Evolutionary conservation across 2,888 invertebrate species (phyloP).

Genomic region (Schizotus pectinicornis): DNA sequence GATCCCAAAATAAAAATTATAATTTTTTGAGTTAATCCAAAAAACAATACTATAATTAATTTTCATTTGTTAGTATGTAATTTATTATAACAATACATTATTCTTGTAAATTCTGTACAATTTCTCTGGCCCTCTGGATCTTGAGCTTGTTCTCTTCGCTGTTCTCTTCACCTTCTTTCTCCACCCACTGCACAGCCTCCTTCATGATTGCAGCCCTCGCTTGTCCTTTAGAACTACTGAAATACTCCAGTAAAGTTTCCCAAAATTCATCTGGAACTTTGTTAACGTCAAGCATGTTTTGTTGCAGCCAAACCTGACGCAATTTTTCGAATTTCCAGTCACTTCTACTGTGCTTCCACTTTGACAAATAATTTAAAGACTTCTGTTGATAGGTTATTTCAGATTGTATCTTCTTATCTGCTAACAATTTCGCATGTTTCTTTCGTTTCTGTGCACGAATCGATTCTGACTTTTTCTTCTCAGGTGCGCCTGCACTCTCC

Average conservation of each 20-base stretch:
- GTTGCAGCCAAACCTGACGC: slow-evolving; percentile 77
- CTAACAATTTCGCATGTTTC: slow-evolving; percentile 65
- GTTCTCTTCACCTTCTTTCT: slow-evolving; percentile 64
- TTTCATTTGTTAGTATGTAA: too few species aligned
- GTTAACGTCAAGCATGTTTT: slow-evolving; percentile 68
- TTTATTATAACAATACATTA: too few species aligned
- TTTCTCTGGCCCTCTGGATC: slow-evolving; percentile 68
- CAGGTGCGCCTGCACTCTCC: slow-evolving; percentile 41
- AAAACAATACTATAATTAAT: slow-evolving; percentile 1
- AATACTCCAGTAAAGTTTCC: slow-evolving; percentile 72
- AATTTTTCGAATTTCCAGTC: slow-evolving; percentile 85
- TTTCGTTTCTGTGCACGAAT: slow-evolving; percentile 71
- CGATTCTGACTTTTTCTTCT: slow-evolving; percentile 59
- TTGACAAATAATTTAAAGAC: slow-evolving; percentile 70
- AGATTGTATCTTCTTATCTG: slow-evolving; percentile 62
- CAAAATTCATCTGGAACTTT: slow-evolving; percentile 69
- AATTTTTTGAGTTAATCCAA: too few species aligned
- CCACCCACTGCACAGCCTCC: slow-evolving; percentile 69
- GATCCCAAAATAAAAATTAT: too few species aligned
- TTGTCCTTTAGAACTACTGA: slow-evolving; percentile 72
- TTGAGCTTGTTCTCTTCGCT: slow-evolving; percentile 55
- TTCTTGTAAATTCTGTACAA: slow-evolving; percentile 69
- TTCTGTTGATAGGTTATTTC: slow-evolving; percentile 66
- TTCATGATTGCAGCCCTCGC: slow-evolving; percentile 67
- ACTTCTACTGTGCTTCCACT: slow-evolving; percentile 73